Evolutionary conservation across 2,888 invertebrate genomes (phyloP).

Genomic region (Scaptomyza polygonia): DNA sequence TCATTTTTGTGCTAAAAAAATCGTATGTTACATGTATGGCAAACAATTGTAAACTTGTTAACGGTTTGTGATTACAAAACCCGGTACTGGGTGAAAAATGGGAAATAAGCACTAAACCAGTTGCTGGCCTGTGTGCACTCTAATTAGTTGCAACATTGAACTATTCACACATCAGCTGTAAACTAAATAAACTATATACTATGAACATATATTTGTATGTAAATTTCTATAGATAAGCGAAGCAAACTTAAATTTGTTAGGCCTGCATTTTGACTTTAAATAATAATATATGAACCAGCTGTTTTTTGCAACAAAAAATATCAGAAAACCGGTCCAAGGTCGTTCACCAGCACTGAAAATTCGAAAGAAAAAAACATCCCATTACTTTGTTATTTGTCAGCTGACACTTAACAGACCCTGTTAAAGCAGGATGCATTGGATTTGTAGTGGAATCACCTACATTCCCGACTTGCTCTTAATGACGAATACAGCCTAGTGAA

Average conservation of each 20-base stretch:
- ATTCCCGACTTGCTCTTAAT: too few species aligned
- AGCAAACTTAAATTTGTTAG: neutral
- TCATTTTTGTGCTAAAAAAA: slow-evolving; percentile 28
- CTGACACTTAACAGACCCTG: too few species aligned
- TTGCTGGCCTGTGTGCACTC: slow-evolving; percentile 5
- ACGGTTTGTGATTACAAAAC: neutral
- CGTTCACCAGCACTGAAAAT: too few species aligned
- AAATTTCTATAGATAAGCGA: neutral
- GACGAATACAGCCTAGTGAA: too few species aligned
- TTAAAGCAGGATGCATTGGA: too few species aligned
- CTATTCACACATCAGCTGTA: neutral
- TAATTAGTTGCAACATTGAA: slow-evolving; percentile 6
- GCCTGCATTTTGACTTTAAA: slow-evolving; percentile 5
- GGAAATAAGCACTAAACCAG: slow-evolving; percentile 31
- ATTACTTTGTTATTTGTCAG: too few species aligned
- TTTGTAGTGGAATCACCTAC: too few species aligned
- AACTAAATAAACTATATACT: neutral
- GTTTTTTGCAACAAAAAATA: slow-evolving; percentile 12
- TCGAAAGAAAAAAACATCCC: too few species aligned
- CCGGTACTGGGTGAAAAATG: neutral
- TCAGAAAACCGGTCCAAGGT: too few species aligned
- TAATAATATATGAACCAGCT: slow-evolving; percentile 22
- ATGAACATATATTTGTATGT: neutral
- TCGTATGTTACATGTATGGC: slow-evolving; percentile 21
- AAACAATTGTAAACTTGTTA: slow-evolving; percentile 49